These are phyloP conservation scores for Drosophila lacicola DNA, from an alignment of 2,888 invertebrate species.

Conservation along the genomic window DNA sequence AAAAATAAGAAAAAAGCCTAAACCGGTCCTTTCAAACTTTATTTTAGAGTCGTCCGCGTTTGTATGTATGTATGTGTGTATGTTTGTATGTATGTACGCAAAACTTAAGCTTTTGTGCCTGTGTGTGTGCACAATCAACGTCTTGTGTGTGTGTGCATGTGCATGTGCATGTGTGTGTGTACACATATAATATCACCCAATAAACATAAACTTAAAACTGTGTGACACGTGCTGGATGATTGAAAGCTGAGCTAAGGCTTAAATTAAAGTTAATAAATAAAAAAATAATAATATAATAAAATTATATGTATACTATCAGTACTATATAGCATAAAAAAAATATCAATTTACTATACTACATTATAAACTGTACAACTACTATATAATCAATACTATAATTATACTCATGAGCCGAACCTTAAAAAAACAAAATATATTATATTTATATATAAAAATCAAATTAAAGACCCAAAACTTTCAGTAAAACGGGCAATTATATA, in stretches of 20 bases:
- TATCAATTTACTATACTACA: too few relatives aligned
- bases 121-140: not conserved
- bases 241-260: not conserved
- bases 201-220: not conserved
- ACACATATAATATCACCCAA: constrained; percentile 2
- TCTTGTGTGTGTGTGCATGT: too few relatives aligned
- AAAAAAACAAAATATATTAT: too few relatives aligned
- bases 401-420: too few relatives aligned
- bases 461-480: too few relatives aligned
- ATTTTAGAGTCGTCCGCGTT: constrained; percentile 3
- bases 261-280: not conserved
- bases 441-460: too few relatives aligned
- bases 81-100: not conserved
- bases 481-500: too few relatives aligned
- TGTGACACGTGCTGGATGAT: not conserved
- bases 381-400: too few relatives aligned
- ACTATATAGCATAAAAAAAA: too few relatives aligned
- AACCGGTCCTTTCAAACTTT: constrained; percentile 41
- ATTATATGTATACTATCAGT: too few relatives aligned
- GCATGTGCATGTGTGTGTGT: not conserved
- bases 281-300: too few relatives aligned
- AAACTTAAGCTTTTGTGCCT: not conserved
- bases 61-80: not conserved
- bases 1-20: not conserved
- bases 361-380: too few relatives aligned